Base-by-base conservation (phyloP, 1,140 invertebrate species). In the Berghia stephanieae region DNA sequence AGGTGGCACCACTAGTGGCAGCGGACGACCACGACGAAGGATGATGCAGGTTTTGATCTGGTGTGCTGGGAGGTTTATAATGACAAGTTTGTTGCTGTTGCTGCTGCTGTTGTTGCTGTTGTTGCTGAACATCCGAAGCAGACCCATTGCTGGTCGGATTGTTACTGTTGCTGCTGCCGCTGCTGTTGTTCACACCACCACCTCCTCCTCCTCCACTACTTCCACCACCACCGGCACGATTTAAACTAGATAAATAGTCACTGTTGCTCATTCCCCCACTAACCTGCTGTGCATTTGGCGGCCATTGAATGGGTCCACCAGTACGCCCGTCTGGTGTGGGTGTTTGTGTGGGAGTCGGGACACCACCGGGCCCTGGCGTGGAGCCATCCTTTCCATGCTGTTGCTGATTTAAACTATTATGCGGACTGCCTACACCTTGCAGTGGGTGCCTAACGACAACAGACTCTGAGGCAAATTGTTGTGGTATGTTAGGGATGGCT, bases 381-480 rank as follows among this genome's bases (percentile, higher is more conserved):
- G 60, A 67, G 13, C 60, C 74, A 36, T 66, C 74, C n/a, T 66
- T 57, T 40, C 6, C 68, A 3, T 42, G 24, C 68, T 70, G 68
- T 13, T 49, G 36, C 72, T 63, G 52, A 38, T 60, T 52, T 31
- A 27, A 27, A 16, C 52, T 55, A 38, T 27, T 36, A 55, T 73
- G 70, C 1, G 70, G 70, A 21, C 70, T 75, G 34, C 72, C 57
- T 24, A 63, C 72, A n/a, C n/a, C n/a, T 31, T 75, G 72, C 38
- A 76, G 40, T 1, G 74, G 63, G 27, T 76, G 74, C 44, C 74
- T 66, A 1, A 76, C 74, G 8, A 76, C 74, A 6, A 76, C 63
- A 40, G 74, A 76, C 43, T 76, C 74, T 2, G 72, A 75, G 3
- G 63, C 72, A 76, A 76, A 76, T 44, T 76, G 74, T 36, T 66